Evolutionary conservation across 2,888 invertebrate species (phyloP), one percentile per base, ranked within the genome.

Genomic region (Megalurothrips usitatus): DNA sequence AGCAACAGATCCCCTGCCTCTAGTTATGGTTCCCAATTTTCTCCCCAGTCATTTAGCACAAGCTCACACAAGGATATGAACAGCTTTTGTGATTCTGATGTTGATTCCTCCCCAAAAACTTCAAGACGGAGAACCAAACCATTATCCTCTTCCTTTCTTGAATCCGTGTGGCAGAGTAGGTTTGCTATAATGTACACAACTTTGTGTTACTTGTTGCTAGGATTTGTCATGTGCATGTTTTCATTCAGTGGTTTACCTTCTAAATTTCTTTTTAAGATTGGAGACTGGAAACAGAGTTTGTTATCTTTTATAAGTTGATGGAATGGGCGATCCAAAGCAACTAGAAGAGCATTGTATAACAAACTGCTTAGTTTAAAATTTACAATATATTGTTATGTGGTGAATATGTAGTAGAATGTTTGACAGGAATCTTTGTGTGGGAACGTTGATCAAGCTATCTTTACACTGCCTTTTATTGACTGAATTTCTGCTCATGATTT

Each of bases 181-280:
- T 75, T 75, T 75, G 68, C 68, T 26, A 75, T 75, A 75, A 23
- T 75, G 11, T 75, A 75, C 26, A 75, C 68, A 12, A 75, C 68
- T 12, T 23, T 75, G 68, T 75, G 23, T 26, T 75, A 75, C 12
- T 75, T 75, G 23, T 75, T 75, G 12, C 26, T 75, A 9, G 68
- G 68, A 9, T 75, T 11, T 12, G 12, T 75, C 0, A 12, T 75
- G 9, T 75, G 68, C 10, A 26, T 26, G 9, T 75, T 26, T 26
- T 75, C 23, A 23, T 75, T 23, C 26, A 75, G 68, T 26, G 26
- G 23, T 23, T 26, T 23, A 12, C 12, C 26, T 26, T 4, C 68
- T 1, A 75, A 9, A 23, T 10, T 75, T 0, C 0, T 75, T 1
- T 75, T 12, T 26, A 75, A 75, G 23, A 12, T 75, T 75, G n/a